Base-by-base conservation (phyloP, 2,113 vertebrate species). In the Phoenicopterus ruber region DNA sequence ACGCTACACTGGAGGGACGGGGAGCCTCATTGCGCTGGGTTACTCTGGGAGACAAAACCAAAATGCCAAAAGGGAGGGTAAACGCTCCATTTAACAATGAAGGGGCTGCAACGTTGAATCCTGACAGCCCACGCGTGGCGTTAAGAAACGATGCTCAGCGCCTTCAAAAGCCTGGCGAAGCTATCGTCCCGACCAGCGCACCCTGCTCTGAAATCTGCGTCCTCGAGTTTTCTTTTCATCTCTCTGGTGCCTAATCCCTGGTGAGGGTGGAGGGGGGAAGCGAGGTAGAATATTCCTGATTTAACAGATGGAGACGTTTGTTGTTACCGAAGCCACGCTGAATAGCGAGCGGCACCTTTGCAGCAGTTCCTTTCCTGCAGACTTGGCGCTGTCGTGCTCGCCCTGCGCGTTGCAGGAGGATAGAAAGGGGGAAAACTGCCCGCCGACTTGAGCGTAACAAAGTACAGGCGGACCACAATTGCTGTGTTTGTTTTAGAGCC, bases 371-470 rank as follows among this genome's bases (percentile, higher is more conserved):
- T 6, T 73, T 86, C 49, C 59, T 90, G 46, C 72, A 50, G n/a
- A 5, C 32, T 79, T 6, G 0, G 63, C 17, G 0, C 26, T 40
- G 66, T 13, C 1, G 1, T 25, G 54, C 91, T 57, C 34, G 9
- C 84, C 58, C 81, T 36, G n/a, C 32, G 28, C 18, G 1, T n/a
- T 26, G 40, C 66, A 9, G 31, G 49, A 59, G 52, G 79, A 54
- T 7, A 36, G 10, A 3, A 2, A 84, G 17, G 44, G 36, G 36
- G 22, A 31, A n/a, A 7, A n/a, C 34, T 55, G 46, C 76, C 61
- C 14, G 9, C 13, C 5, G 5, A 17, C 69, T 55, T 13, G 2
- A 82, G 49, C 1, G 0, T 11, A 19, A 31, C 29, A 11, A 67
- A 74, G 10, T 31, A 31, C 46, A 74, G 69, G 36, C 4, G 4